Base-by-base conservation (phyloP, 2,113 vertebrate genomes). In the Grammomys dolichurus region DNA sequence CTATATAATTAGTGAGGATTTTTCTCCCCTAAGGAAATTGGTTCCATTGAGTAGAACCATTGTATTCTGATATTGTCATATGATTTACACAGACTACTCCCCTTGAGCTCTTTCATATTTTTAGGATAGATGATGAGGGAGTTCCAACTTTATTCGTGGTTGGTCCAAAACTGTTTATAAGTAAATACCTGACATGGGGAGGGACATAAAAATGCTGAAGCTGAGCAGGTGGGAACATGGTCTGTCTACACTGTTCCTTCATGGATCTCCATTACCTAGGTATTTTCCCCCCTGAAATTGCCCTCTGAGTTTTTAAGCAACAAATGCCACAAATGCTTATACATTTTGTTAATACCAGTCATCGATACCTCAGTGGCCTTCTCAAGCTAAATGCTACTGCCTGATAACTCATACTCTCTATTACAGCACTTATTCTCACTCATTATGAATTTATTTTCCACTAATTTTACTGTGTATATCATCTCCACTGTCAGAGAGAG, bases 231-330 rank as follows among this genome's bases (percentile, higher is more conserved):
- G 87, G 88, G 13, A 75, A 10, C 56, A 56, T 67, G 80, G 56
- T 43, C 78, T 33, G 46, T 48, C 73, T 82, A 60, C 69, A 48
- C 22, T 96, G 58, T n/a, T 51, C 28, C 43, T 78, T 82, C 54
- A 43, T 4, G 6, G 88, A 33, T 67, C 9, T 92, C 67, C 3
- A 40, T 36, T 85, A 58, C 17, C 86, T 87, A 85, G 82, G 48
- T 48, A 8, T 84, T 94, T 93, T 84, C 72, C 84, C 89, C 33
- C 65, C n/a, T 51, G 63, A 48, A 90, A 43, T 43, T 7, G 48
- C 46, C 63, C 63, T 86, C 58, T 72, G 46, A 88, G 48, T 43
- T 92, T 90, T 90, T 94, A 82, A 82, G 88, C 54, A 94, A 89
- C 8, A 69, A 87, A 85, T 58, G 51, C 69, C 20, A 78, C 56